These are phyloP conservation scores for Hirtodrosophila confusa DNA, from an alignment of 2,888 invertebrate species.

Conservation along the genomic window DNA sequence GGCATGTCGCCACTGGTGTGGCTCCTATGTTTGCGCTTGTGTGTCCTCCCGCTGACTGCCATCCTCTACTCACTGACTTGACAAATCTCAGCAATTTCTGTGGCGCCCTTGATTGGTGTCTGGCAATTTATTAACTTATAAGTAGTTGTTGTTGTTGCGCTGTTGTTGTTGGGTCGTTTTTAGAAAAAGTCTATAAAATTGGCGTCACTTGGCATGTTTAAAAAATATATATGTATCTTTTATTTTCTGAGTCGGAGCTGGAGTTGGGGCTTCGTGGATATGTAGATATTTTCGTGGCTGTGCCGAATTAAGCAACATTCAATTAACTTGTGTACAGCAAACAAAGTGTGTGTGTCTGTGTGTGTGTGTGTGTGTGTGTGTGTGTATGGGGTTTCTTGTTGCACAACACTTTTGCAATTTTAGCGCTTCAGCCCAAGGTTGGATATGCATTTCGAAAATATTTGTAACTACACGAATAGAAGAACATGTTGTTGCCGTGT, in stretches of 20 bases:
- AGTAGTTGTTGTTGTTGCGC: slow-evolving; percentile 3
- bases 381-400: background rate
- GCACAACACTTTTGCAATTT: no score
- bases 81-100: slow-evolving; percentile 49
- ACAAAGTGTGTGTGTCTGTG: slow-evolving; percentile 5
- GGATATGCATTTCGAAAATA: no score
- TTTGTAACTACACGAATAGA: slow-evolving; percentile 5
- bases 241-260: slow-evolving; percentile 16
- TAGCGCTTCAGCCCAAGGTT: no score
- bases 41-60: slow-evolving; percentile 58
- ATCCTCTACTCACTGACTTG: slow-evolving; percentile 26
- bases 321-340: slow-evolving; percentile 39
- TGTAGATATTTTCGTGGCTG: slow-evolving; percentile 58
- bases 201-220: slow-evolving; percentile 60
- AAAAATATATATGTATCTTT: slow-evolving; percentile 12
- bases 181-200: slow-evolving; percentile 75
- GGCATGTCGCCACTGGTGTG: slow-evolving; percentile 64
- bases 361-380: slow-evolving; percentile 5
- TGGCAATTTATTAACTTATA: slow-evolving; percentile 16
- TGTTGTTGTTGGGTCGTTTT: slow-evolving; percentile 22
- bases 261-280: slow-evolving; percentile 37
- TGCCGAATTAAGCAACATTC: slow-evolving; percentile 43
- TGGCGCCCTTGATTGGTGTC: slow-evolving; percentile 51
- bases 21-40: slow-evolving; percentile 68
- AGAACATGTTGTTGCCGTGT: slow-evolving; percentile 36